Conservation (phyloP, 2,797 vertebrate species). For the Balearica regulorum region DNA sequence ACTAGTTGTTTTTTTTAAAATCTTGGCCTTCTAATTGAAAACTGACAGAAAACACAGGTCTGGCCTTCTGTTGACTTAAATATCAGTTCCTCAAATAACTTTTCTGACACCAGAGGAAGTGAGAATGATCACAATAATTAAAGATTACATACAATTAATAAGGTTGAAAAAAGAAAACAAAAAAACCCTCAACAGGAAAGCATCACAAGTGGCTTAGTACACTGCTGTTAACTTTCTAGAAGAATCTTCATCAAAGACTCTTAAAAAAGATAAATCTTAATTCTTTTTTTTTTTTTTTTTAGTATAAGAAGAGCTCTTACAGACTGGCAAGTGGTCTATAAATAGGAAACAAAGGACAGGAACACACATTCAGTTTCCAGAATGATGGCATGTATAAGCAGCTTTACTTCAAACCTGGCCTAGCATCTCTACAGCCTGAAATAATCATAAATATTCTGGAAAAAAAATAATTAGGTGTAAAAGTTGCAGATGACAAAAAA, state of each 20-base stretch:
- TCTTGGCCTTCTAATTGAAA: background rate
- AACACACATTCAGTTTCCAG: background rate
- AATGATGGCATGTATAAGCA: background rate
- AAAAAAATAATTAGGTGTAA: fast-evolving
- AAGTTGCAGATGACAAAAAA: background rate
- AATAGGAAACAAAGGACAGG: background rate
- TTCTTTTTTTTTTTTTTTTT: background rate
- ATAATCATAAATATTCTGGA: background rate
- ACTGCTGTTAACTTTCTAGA: background rate
- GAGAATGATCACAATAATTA: background rate
- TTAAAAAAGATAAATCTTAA: background rate
- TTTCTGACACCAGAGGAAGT: background rate
- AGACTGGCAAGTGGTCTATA: background rate
- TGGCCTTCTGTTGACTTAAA: background rate
- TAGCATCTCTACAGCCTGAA: background rate
- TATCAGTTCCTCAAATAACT: background rate
- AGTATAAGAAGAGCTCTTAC: background rate
- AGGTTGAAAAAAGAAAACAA: background rate
- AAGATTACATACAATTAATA: background rate
- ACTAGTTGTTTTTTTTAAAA: background rate
- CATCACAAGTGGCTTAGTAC: background rate
- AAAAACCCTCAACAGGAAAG: background rate
- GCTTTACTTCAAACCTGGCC: background rate
- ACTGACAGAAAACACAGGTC: background rate
- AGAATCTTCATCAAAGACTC: background rate